Base-by-base conservation (phyloP, 2,113 vertebrate species). In the Pyxicephalus adspersus region DNA sequence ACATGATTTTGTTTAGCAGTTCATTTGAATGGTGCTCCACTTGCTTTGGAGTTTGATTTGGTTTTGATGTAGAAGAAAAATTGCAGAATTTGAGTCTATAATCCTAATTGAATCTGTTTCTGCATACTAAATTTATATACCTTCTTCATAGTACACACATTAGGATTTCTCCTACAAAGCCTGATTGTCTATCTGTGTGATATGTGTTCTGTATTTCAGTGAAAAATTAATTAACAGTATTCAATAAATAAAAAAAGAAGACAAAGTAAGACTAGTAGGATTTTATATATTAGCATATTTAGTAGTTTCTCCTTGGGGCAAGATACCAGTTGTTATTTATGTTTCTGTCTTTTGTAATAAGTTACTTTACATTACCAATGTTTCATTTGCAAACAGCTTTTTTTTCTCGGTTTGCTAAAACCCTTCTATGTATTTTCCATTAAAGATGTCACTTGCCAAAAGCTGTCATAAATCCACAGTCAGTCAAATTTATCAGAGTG, bases 401-500 rank as follows among this genome's bases (percentile, higher is more conserved):
- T 71, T 71, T 17, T 80, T 22, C 77, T 19, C 55, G 63, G 71
- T 66, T 80, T 66, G 71, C 77, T 80, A 71, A 70, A 71, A 80
- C 20, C 52, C 23, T 71, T 71, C 55, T 71, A 80, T 80, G 25
- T 71, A 80, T 71, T 80, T 61, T 71, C 57, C 34, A 34, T 80
- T 80, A 55, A 70, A 70, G 55, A 80, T 80, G 77, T 71, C 34
- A 57, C 57, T 58, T 71, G 66, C 77, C 77, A 80, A 63, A 77
- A 71, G 57, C 77, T 31, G 18, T 66, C 66, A 80, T 80, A 80
- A 80, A 80, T 80, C 57, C 34, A 23, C 75, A 80, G 54, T 70
- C 65, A 63, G 64, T 70, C 65, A 50, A 71, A 80, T 80, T 63
- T 80, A 71, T 70, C 66, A 71, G 77, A 80, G 77, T 80, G 57